Base-by-base conservation (phyloP, 2,888 invertebrate genomes). In the Esperia sulphurella region DNA sequence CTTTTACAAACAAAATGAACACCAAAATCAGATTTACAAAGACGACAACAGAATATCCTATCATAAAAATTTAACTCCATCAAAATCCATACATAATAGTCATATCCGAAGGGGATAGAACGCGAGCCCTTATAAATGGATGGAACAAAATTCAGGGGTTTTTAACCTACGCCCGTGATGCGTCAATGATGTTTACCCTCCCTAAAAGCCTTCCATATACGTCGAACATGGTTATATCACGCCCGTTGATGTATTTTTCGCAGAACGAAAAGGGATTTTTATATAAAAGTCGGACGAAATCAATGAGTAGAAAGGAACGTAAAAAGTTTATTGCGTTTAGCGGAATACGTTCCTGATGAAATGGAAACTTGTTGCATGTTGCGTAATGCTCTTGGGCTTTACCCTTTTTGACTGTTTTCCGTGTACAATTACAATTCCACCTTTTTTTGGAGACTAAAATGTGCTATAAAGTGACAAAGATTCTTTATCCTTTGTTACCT, bases 151-250 rank as follows among this genome's bases (percentile, higher is more conserved):
- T 14, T 40, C 14, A 40, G 21, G 61, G 69, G 67, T 78, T 82
- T 82, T 80, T 74, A 76, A 75, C 75, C 71, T 65, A 62, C 67
- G 59, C 62, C 61, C 61, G 65, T 71, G 74, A 79, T 73, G 81
- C 81, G 75, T 78, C 83, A 75, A 83, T 79, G 82, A 79, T 85
- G 78, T 84, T 85, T 86, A 74, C 83, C 71, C 71, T 73, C 63
- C 71, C 79, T 83, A 84, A 86, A 86, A 86, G 84, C 83, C 73
- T 77, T 58, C 56, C 55, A 60, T 57, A 62, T 65, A 64, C 67
- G 58, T 55, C 53, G 57, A 65, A 66, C 58, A 55, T 61, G 61
- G 62, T 63, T 65, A 65, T 68, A 69, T 63, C 62, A 48, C 40
- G 42, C 48, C 53, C 53, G 52, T 65, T 60, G 48, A 51, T 52